Conservation (phyloP, 2,113 vertebrate genomes). For the Melanotaenia duboulayi region DNA sequence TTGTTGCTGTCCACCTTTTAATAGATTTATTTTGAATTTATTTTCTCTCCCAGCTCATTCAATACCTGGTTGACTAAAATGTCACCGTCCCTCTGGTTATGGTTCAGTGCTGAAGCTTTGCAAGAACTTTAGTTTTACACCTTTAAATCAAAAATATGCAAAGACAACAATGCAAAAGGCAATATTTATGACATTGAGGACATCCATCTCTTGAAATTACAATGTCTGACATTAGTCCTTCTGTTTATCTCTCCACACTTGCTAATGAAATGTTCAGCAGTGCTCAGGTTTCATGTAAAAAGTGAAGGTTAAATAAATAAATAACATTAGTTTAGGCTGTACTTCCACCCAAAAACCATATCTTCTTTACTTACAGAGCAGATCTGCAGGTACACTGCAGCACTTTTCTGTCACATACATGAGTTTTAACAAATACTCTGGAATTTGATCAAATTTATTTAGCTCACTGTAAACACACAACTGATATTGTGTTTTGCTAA, state of each 20-base stretch:
- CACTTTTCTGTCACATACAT: slow-evolving; percentile 17
- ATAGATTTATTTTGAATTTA: background rate
- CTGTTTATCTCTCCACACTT: background rate
- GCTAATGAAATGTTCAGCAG: slow-evolving; percentile 2
- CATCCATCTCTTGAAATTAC: background rate
- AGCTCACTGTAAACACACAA: slow-evolving; percentile 2
- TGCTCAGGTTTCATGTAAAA: background rate
- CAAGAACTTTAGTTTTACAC: background rate
- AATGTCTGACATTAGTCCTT: background rate
- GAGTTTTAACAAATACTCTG: slow-evolving; percentile 17
- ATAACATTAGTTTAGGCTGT: background rate
- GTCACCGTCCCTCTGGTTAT: background rate
- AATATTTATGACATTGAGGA: background rate
- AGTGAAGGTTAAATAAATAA: slow-evolving; percentile 1
- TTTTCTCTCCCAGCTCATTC: background rate
- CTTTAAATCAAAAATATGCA: slow-evolving; percentile 2
- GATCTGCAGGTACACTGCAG: slow-evolving; percentile 3
- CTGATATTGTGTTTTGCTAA: background rate
- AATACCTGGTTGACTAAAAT: background rate
- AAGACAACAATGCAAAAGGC: slow-evolving; percentile 19
- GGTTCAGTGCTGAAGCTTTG: background rate
- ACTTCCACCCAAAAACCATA: background rate
- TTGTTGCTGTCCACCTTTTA: background rate
- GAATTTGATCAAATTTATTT: slow-evolving; percentile 7
- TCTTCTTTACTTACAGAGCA: background rate